Base-by-base conservation (phyloP, 2,113 vertebrate genomes). In the Gulo gulo region DNA sequence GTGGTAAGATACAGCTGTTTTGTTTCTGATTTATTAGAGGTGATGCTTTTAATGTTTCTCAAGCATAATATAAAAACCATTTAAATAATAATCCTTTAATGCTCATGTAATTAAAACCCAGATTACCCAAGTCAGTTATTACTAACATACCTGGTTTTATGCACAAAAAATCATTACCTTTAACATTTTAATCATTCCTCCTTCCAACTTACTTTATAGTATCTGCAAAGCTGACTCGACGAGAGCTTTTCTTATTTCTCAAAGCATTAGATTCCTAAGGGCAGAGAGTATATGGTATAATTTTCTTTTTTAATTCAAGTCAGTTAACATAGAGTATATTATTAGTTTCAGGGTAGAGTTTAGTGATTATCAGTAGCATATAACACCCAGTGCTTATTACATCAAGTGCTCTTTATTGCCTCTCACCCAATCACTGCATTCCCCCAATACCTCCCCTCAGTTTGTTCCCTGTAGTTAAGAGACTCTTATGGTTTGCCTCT, bases 221-320 rank as follows among this genome's bases (percentile, higher is more conserved):
- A 96, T 99, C 98, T 13, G 99, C 99, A 94, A 99, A 99, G 96
- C 99, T 99, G 97, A 99, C 99, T n/a, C 99, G 98, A 36, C 99
- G 99, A 0, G 98, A 99, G 88, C 92, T 99, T 96, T 98, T 99
- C 95, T 97, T 98, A 36, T 97, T 98, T 76, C 97, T 98, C 55
- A 98, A 98, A 20, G 3, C 0, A 1, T 23, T 95, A 45, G 97
- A 69, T 39, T 99, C 98, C 99, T 99, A 96, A 84, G 63, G 87
- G 82, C 42, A 91, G 0, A 98, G 16, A 98, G 94, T 67, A 97
- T 10, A 92, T 55, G 18, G 20, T 91, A 85, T 76, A 42, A 94
- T 90, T 85, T 65, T 65, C 63, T 65, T 65, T 63, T 63, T 65
- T 65, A 65, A 63, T 63, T 67, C 63, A 67, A 69, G 65, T n/a